Evolutionary conservation across 2,888 invertebrate genomes (phyloP), one percentile per base, ranked within the genome.

Genomic region (Leptinotarsa haldemani): DNA sequence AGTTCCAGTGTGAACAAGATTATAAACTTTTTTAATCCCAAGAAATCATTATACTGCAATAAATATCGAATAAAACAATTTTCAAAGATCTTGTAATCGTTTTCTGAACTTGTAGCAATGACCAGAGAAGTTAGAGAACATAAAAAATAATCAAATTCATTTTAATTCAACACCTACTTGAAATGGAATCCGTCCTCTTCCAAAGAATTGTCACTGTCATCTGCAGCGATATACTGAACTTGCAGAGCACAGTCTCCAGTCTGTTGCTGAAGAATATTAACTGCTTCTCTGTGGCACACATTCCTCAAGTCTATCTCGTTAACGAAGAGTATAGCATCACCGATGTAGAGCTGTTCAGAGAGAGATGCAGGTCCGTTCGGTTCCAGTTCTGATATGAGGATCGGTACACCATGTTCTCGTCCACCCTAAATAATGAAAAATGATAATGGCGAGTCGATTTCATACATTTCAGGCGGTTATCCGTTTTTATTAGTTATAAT

Each of bases 401-500:
- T 94, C 0, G 95, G 95, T 53, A 95, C 94, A 18, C 95, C 95
- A 87, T 96, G 95, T 85, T 96, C 96, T 77, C 94, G 90, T 1
- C 95, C 95, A 70, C 95, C 95, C 95, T 95, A 22, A 20, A 63
- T 64, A 12, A 15, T 20, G 3, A 61, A n/a, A 61, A 25, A 56
- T 20, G 0, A 9, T 18, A n/a, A 56, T 22, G 3, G 15, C 16
- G 50, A 50, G 0, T 16, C 50, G 5, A 50, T 2, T 4, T 50
- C 2, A 50, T 9, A 3, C 40, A 40, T 3, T 40, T 40, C 40
- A 40, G 3, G 40, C 2, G 40, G 9, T 2, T 40, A 40, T 40
- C 40, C 40, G 7, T 7, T 30, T 30, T 30, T 30, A 30, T 30
- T 30, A 30, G 5, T 7, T 30, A 30, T 30, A 7, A 30, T 30